Evolutionary conservation across 2,888 invertebrate species (phyloP), one percentile per base, ranked within the genome.

Genomic region (Rhagium mordax): DNA sequence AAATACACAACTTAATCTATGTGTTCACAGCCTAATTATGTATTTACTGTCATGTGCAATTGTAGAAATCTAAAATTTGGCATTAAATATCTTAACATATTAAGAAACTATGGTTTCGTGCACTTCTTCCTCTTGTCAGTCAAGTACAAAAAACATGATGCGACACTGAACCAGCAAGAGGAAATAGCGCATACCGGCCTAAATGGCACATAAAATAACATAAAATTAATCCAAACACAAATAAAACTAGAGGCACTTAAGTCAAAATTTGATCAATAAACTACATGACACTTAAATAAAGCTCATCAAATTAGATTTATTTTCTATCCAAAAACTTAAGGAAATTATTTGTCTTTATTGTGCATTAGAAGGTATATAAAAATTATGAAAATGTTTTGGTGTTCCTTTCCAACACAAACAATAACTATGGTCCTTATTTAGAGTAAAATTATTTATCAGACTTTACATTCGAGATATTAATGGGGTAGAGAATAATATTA

Each of bases 1-100:
- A 65, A 65, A 65, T 65, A 65, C 65, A 65, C 53, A 65, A 65
- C 65, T 53, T 65, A 53, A 53, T 53, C 53, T 53, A 65, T 27
- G 65, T 65, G 65, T 65, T 65, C 65, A 65, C 65, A 65, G 65
- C 65, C 65, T 65, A 53, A 64, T 48, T 65, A 65, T 51, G 51
- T 64, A 64, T 64, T 64, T 51, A 64, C 64, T 64, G 64, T 64
- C 64, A 64, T 64, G 64, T 64, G 64, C 64, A 64, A 64, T 48
- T 64, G 47, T 64, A 64, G 27, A 64, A 64, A 51, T 47, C 64
- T 64, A 64, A 59, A 64, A 64, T 64, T 64, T 64, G 64, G 64
- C 64, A 64, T 64, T 64, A 51, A 59, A 59, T 21, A 53, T 41
- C 33, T 61, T 61, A 62, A n/a, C 8, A 59, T 16, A 59, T 33